Base-by-base conservation (phyloP, 1,140 invertebrate genomes). In the Planococcus citri region DNA sequence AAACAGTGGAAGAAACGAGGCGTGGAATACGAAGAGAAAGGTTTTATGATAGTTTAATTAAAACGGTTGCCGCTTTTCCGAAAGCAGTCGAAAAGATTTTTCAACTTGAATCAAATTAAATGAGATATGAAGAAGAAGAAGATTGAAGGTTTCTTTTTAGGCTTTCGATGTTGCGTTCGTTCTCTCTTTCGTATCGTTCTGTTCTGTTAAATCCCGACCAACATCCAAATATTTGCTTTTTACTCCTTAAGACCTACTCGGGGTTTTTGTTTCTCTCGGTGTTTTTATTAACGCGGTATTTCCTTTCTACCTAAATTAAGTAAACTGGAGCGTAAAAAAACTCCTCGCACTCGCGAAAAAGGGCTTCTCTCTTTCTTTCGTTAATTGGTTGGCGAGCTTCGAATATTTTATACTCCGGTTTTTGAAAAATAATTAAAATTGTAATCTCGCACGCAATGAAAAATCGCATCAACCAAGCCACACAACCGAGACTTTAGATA, bases 41-140 rank as follows among this genome's bases (percentile, higher is more conserved):
- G 60, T 64, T 64, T 64, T 64, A 64, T 64, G 60, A 64, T 64
- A 64, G 60, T 64, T 64, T 64, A 64, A 64, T 64, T 64, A 64
- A 64, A 64, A 64, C 60, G 60, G 20, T 64, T 25, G 60, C 60
- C 60, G 60, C 60, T 64, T 64, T 64, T 25, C 20, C 25, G 17
- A 64, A 64, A 64, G 60, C 60, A 64, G 60, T 20, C 60, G 60
- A 64, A 64, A 64, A 64, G 60, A 64, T 64, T 64, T 64, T 64
- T 64, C 60, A 64, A 64, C 60, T 64, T 64, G 60, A 64, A 64
- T 64, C 60, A 64, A 64, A 64, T 64, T 64, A 64, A 64, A 64
- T 64, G 60, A 64, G 60, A 64, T 64, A 64, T 64, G 60, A 64
- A 64, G 60, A 64, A 64, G 60, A 64, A 64, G 60, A 64, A 64